Base-by-base conservation (phyloP, 2,797 vertebrate species). In the Euphonia xanthogaster region DNA sequence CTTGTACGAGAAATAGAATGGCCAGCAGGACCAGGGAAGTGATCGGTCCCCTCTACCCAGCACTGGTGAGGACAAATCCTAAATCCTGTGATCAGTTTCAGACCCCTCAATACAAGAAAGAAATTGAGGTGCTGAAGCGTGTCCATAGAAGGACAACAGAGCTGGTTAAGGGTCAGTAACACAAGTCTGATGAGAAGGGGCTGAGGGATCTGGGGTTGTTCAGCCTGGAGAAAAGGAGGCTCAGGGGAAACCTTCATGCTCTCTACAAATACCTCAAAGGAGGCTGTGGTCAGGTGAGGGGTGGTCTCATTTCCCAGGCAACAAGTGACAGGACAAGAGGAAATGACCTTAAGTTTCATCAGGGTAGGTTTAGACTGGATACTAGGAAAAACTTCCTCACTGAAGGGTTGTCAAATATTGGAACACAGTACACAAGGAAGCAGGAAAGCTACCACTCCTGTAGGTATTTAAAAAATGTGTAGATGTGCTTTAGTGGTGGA, bases 1-100 rank as follows among this genome's bases (percentile, higher is more conserved):
- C 2, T 21, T 84, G 3, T 14, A 61, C 24, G 7, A 80, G 21
- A 55, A 65, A 60, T 2, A 39, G 3, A 4, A 22, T 7, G 9
- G 15, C 18, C 51, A 80, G n/a, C 35, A 65, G n/a, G 9, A 50
- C 1, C 2, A 65, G 18, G 19, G 13, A 48, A 35, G 15, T 2
- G 18, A 58, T 79, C 0, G 0, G 37, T 1, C 4, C 17, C 3
- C 7, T 68, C 44, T 47, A 12, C 9, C 45, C 1, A 2, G 11
- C 13, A 15, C 3, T 8, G 9, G 5, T 50, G 35, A 48, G n/a
- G 17, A 6, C 5, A 9, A 31, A 30, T 23, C 5, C 37, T 14
- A 12, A 72, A 33, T 33, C 19, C 18, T 58, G 21, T 33, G 20
- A 11, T 39, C 21, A 30, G 17, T 35, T 73, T 25, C 42, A 25